phyloP scores from a whole-genome alignment of 2,888 invertebrate genomes.

The Hypolimnas misippus region DNA sequence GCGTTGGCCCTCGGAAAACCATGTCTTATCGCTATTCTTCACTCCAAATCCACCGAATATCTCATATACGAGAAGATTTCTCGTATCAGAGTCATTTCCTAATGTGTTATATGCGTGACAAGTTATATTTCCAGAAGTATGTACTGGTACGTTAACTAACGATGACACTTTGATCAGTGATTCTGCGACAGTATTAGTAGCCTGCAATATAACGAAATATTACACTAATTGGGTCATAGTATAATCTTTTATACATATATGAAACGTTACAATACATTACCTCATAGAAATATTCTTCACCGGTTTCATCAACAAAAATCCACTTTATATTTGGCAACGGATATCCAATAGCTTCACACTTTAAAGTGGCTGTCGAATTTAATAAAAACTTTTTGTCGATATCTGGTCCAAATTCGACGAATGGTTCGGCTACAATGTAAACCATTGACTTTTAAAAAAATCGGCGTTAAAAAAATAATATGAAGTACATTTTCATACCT shows the following conservation, averaged over 20 bases:
- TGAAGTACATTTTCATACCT: neutral
- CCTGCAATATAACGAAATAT: conserved; percentile 42
- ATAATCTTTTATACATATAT: neutral
- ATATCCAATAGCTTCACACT: conserved; percentile 63
- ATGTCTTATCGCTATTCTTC: conserved; percentile 47
- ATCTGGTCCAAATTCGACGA: conserved; percentile 50
- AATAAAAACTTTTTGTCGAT: conserved; percentile 49
- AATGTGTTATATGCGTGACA: conserved; percentile 57
- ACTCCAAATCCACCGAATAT: conserved; percentile 66
- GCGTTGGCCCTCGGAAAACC: conserved; percentile 59
- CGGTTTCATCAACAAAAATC: conserved; percentile 53
- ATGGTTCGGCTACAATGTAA: conserved; percentile 55
- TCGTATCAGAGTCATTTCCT: conserved; percentile 29
- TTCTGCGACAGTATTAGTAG: conserved; percentile 29
- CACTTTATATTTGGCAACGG: conserved; percentile 62
- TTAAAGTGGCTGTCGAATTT: conserved; percentile 49
- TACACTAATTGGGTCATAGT: neutral
- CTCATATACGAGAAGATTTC: conserved; percentile 61
- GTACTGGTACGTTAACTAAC: conserved; percentile 50
- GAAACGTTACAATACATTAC: neutral
- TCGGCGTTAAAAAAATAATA: neutral
- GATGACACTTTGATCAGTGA: conserved; percentile 55
- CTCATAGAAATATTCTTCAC: neutral
- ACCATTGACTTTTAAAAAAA: neutral
- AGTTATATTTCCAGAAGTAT: conserved; percentile 56